phyloP scores from a whole-genome alignment of 1,140 invertebrate species.

The Pseudomyrmex pallidus region DNA sequence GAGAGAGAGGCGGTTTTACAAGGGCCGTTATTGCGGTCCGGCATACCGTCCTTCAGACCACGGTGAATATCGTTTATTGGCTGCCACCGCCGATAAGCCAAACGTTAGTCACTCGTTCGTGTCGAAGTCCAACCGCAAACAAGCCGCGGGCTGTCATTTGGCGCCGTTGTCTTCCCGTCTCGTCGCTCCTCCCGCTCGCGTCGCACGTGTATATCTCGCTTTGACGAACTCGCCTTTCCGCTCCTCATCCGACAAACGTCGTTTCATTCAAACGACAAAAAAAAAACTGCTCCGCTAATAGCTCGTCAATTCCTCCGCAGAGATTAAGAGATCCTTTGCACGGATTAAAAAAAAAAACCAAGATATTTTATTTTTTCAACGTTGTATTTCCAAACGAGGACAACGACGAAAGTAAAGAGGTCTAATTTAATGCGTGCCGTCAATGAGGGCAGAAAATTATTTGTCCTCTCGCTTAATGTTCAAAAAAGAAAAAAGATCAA shows the following conservation, averaged over 20 bases:
- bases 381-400: not conserved
- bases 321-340: not conserved
- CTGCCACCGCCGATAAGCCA: slow-evolving; percentile 47
- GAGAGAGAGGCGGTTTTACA: slow-evolving; percentile 19
- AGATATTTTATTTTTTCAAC: slow-evolving; percentile 1
- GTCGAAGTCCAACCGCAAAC: slow-evolving; percentile 48
- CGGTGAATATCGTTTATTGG: slow-evolving; percentile 65
- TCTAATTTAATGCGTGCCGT: not conserved
- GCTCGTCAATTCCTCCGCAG: not conserved
- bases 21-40: slow-evolving; percentile 45
- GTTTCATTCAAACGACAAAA: not conserved
- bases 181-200: not conserved
- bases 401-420: not conserved
- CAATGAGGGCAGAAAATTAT: not conserved
- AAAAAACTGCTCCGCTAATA: slow-evolving; percentile 14
- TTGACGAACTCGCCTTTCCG: slow-evolving; percentile 21
- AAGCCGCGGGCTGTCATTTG: slow-evolving; percentile 57
- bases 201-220: slow-evolving; percentile 2
- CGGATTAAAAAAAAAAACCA: not conserved
- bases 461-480: not conserved
- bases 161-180: slow-evolving; percentile 28
- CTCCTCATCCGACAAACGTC: not conserved
- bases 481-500: no score
- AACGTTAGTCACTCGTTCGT: slow-evolving; percentile 45
- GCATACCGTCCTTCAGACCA: slow-evolving; percentile 23